These are phyloP conservation scores for Neodiprion lecontei DNA, from an alignment of 1,140 invertebrate species.

Conservation along the genomic window DNA sequence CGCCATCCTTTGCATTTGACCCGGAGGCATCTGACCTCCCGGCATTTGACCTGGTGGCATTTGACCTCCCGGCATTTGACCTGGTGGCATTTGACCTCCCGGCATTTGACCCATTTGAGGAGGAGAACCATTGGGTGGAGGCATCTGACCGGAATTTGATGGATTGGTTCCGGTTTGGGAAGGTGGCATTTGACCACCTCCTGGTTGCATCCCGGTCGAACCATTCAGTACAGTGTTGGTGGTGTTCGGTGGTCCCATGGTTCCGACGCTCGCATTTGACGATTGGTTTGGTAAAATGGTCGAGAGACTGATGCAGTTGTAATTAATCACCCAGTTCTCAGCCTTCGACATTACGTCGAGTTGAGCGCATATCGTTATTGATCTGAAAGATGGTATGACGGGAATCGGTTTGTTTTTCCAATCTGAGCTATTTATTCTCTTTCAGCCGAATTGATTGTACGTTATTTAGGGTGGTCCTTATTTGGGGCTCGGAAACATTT, in stretches of 20 bases:
- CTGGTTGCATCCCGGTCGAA: neutral
- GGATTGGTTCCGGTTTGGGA: neutral
- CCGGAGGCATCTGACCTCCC: neutral
- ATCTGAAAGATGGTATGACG: constrained; percentile 26
- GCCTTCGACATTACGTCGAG: constrained; percentile 39
- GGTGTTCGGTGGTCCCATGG: neutral
- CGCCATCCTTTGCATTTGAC: neutral
- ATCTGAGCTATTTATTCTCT: no score
- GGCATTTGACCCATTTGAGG: neutral
- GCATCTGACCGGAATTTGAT: neutral
- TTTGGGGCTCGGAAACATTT: no score
- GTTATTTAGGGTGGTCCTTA: no score
- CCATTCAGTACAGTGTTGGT: neutral
- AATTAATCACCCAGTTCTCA: constrained; percentile 44
- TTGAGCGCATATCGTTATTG: constrained; percentile 40
- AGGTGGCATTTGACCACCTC: neutral
- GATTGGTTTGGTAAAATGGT: constrained; percentile 25
- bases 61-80: neutral
- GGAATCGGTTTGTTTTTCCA: no score
- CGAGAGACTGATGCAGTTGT: constrained; percentile 40
- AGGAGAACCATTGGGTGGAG: neutral
- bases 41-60: constrained; percentile 1
- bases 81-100: neutral
- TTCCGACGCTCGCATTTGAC: neutral
- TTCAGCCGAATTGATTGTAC: no score